Evolutionary conservation across 1,140 invertebrate species (phyloP), one percentile per base, ranked within the genome.

Genomic region (Aphelinus atriplicis): DNA sequence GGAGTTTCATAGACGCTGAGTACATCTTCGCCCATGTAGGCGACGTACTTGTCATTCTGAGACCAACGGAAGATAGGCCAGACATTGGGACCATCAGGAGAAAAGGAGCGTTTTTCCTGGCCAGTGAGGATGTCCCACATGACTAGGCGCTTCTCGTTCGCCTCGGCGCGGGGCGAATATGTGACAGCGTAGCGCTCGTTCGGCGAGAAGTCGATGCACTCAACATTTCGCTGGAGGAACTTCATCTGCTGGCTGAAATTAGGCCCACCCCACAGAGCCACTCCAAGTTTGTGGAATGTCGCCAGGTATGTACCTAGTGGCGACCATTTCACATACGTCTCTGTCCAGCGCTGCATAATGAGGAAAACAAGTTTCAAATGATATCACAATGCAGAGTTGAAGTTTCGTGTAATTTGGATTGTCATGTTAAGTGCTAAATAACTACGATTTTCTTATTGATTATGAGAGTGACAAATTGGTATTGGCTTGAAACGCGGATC

Each of bases 21-120:
- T 5, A 94, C 87, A 81, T 95, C 94, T 55, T 91, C 89, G 78
- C 95, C 94, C 87, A 98, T 93, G 70, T 94, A 92, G 1, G 96
- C 98, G 86, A 99, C 97, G 88, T 95, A 99, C 84, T 95, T 95
- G 83, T 99, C 98, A 87, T 99, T 97, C 83, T 95, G 93, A 47
- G 96, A 98, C 98, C 98, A 99, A 75, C 96, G 95, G 89, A 98
- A 97, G 66, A 98, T 94, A 0, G 97, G 97, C 94, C 97, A 97
- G 0, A 94, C 90, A 0, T 92, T 91, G 42, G 94, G 92, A 1
- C 93, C 93, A 65, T 98, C 96, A 3, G 95, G 93, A 66, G 93
- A 92, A 85, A 99, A 99, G 1, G 93, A 93, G 83, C 97, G 91
- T 85, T 98, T 98, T 82, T 98, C 96, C 77, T 93, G 91, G n/a